Conservation (phyloP, 2,797 vertebrate genomes). For the Erethizon dorsatum region DNA sequence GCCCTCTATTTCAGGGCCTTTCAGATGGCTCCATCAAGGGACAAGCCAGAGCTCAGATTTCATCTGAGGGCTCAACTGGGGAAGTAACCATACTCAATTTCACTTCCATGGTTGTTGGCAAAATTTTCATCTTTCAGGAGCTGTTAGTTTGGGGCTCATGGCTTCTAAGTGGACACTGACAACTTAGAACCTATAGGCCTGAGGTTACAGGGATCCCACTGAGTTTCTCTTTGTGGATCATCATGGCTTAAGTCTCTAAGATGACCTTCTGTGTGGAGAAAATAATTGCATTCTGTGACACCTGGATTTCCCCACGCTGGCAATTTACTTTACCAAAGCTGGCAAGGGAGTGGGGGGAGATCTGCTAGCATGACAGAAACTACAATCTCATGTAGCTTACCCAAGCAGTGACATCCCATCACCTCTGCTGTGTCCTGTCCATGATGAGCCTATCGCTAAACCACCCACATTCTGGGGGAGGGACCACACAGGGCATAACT, state of each 20-base stretch:
- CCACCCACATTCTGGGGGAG: neutral
- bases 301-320: neutral
- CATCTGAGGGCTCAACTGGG: neutral
- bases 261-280: neutral
- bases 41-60: neutral
- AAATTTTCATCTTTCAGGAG: conserved; percentile 14
- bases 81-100: neutral
- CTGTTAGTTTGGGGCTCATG: neutral
- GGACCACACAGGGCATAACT: neutral
- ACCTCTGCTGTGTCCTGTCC: neutral
- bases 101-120: neutral
- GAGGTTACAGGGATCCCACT: neutral
- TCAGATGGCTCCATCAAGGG: neutral
- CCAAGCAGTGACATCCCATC: neutral
- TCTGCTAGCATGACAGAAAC: neutral
- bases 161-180: neutral
- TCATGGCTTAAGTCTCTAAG: conserved; percentile 23
- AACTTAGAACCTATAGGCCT: neutral
- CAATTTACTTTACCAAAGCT: neutral
- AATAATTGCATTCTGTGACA: conserved; percentile 12
- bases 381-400: neutral
- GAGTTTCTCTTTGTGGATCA: neutral
- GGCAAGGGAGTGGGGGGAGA: neutral
- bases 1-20: neutral
- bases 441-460: neutral